phyloP scores from a whole-genome alignment of 2,113 vertebrate genomes.

The Apaloderma vittatum region DNA sequence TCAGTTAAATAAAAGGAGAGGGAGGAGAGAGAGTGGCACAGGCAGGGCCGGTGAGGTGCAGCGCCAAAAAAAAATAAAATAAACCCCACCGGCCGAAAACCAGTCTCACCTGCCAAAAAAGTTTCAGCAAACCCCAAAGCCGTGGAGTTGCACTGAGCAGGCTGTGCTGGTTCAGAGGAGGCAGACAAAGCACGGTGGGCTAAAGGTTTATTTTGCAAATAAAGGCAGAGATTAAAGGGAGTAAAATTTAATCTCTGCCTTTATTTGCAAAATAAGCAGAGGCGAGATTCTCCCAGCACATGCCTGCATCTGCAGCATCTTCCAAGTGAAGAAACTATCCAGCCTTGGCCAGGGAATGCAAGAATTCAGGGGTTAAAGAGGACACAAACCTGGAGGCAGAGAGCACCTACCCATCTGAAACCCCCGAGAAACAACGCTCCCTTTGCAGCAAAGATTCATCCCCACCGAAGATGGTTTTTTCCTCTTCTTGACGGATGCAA shows the following conservation, averaged over 20 bases:
- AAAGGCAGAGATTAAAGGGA: background rate
- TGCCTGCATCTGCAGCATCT: background rate
- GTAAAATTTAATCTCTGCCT: background rate
- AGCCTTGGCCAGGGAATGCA: too few species aligned
- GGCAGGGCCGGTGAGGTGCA: too few species aligned
- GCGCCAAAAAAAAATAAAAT: too few species aligned
- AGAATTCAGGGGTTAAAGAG: background rate
- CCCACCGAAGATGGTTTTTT: background rate
- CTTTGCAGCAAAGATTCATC: background rate
- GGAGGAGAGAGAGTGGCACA: background rate
- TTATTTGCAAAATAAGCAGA: background rate
- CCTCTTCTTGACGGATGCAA: background rate
- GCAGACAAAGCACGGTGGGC: background rate
- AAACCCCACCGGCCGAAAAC: too few species aligned
- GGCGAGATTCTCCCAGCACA: background rate
- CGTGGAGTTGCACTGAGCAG: accelerated
- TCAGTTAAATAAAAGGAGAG: background rate
- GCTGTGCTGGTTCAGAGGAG: background rate
- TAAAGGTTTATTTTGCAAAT: too few species aligned
- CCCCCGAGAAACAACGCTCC: background rate
- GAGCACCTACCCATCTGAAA: background rate
- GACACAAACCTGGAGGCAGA: background rate
- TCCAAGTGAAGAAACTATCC: background rate
- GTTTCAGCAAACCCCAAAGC: background rate
- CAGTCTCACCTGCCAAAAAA: too few species aligned